These are phyloP conservation scores for Listronotus bonariensis DNA, from an alignment of 1,140 invertebrate genomes.

Conservation along the genomic window DNA sequence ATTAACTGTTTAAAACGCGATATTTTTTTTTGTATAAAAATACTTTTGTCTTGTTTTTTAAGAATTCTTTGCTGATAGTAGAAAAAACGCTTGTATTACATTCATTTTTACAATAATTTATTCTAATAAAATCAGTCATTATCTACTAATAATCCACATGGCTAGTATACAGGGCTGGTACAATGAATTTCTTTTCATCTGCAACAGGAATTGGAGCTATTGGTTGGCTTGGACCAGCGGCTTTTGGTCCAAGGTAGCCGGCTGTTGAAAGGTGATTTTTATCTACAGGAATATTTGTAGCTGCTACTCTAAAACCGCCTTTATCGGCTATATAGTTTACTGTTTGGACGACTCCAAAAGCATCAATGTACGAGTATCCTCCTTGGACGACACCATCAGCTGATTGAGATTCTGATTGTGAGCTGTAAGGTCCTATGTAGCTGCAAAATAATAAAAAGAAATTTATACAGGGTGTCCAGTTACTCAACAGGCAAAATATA, in stretches of 20 bases:
- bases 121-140: neutral
- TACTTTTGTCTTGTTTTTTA: too few species aligned
- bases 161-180: slow-evolving; percentile 29
- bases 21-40: too few species aligned
- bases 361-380: slow-evolving; percentile 73
- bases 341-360: slow-evolving; percentile 68
- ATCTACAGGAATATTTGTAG: slow-evolving; percentile 63
- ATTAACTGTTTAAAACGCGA: too few species aligned
- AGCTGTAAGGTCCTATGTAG: slow-evolving; percentile 67
- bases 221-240: neutral
- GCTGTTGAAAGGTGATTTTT: slow-evolving; percentile 18
- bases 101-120: neutral
- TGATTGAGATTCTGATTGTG: slow-evolving; percentile 67
- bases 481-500: too few species aligned
- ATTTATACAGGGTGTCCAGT: too few species aligned
- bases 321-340: slow-evolving; percentile 70
- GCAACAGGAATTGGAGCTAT: neutral
- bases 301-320: slow-evolving; percentile 67
- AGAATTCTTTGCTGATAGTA: too few species aligned
- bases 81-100: too few species aligned
- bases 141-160: slow-evolving; percentile 34
- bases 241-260: neutral
- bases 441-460: slow-evolving; percentile 61
- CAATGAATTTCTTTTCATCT: slow-evolving; percentile 21
- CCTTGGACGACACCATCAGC: slow-evolving; percentile 70